Evolutionary conservation across 2,888 invertebrate genomes (phyloP), one percentile per base, ranked within the genome.

Genomic region (Standfussiana lucernea): DNA sequence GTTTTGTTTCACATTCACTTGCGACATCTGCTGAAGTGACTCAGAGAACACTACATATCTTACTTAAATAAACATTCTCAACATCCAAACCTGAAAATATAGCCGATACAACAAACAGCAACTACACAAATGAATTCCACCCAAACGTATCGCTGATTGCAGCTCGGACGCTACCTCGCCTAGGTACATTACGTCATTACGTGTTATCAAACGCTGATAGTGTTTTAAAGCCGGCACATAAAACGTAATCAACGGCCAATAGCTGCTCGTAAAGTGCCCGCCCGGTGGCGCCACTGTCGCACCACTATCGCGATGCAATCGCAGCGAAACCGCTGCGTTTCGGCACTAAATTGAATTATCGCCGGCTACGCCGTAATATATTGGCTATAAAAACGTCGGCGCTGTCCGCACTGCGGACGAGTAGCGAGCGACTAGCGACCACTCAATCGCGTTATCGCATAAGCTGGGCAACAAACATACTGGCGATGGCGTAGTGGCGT

Each of bases 331-430:
- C 76, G 66, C 56, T 56, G 61, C 66, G 68, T 77, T 77, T 77
- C 79, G 74, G 53, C 65, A 80, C 75, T 77, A 71, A 80, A 85
- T 80, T 77, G 76, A 85, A 83, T 80, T 64, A 77, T 74, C 73
- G 75, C 73, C 40, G 68, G 67, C 66, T 66, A 61, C 45, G 45
- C 42, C 50, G 71, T 50, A 68, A 84, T 80, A 77, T 77, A 82
- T 75, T 37, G 70, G 21, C 50, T 40, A 67, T 80, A 68, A 62
- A 77, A 65, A 8, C 61, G 24, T 64, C 37, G 53, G 40, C 28
- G 24, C n/a, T 61, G 45, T 70, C 62, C 64, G 2, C 59, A 37
- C 61, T 28, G 35, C 66, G 47, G 35, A 67, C 50, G 62, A 24
- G 15, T 13, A 4, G 64, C 74, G 28, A 53, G 53, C 45, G 45